phyloP scores from a whole-genome alignment of 64 coral and sea anemone genomes.

The Montipora efflorescens region DNA sequence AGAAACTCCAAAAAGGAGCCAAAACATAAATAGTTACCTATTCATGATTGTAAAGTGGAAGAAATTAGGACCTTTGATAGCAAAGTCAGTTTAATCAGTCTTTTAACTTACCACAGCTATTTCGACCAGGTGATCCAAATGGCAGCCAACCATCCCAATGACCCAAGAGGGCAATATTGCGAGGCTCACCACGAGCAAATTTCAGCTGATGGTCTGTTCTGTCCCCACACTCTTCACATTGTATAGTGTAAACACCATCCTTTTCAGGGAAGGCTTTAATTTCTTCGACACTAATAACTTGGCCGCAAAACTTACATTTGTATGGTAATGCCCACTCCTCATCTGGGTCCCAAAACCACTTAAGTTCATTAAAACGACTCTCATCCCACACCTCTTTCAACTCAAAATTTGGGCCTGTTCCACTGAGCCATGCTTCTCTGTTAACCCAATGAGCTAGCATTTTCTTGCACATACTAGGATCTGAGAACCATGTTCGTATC shows the following conservation, averaged over 20 bases:
- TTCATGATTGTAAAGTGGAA: no score
- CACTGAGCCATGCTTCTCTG: slow-evolving; percentile 28
- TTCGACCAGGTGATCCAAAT: slow-evolving; percentile 11
- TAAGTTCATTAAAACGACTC: slow-evolving; percentile 8
- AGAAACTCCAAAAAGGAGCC: no score
- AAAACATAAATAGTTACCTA: no score
- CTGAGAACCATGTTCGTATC: slow-evolving; percentile 16
- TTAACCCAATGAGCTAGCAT: slow-evolving; percentile 58
- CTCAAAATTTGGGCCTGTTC: slow-evolving; percentile 3
- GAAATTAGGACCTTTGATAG: no score
- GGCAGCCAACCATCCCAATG: slow-evolving; percentile 21
- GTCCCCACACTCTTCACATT: slow-evolving; percentile 23
- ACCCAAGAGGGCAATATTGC: not conserved
- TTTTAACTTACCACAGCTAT: slow-evolving; percentile 10
- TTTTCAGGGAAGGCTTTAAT: slow-evolving; percentile 4
- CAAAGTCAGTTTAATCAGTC: no score
- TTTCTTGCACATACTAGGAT: slow-evolving; percentile 25
- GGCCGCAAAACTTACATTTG: slow-evolving; percentile 22
- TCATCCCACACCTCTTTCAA: not conserved
- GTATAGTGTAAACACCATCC: slow-evolving; percentile 1
- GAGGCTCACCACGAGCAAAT: not conserved
- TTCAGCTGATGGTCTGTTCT: not conserved
- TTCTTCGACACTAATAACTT: slow-evolving; percentile 40
- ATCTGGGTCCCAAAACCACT: slow-evolving; percentile 52
- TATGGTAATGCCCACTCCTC: slow-evolving; percentile 17